These are phyloP conservation scores for Cryptoblepharus egeriae DNA, from an alignment of 2,797 vertebrate genomes.

Conservation along the genomic window DNA sequence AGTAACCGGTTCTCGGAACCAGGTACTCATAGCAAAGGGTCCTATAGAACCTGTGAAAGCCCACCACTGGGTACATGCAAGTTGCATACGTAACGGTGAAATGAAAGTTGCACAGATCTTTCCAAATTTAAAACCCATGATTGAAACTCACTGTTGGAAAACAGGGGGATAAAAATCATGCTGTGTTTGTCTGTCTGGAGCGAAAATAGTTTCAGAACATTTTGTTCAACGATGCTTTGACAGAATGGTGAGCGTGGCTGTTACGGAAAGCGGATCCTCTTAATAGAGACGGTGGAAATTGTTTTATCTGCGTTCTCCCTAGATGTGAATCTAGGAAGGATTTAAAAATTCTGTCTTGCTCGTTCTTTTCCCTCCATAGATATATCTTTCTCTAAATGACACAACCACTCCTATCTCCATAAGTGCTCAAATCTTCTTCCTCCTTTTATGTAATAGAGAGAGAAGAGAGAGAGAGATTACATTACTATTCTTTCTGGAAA, in stretches of 20 bases:
- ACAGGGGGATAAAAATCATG: not conserved
- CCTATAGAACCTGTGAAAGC: too few species aligned
- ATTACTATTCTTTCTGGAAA: not conserved
- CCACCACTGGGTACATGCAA: too few species aligned
- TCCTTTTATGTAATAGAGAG: not conserved
- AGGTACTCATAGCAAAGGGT: too few species aligned
- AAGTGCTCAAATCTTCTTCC: not conserved
- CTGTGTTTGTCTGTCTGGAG: not conserved
- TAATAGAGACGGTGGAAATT: constrained; percentile 10
- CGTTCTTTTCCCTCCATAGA: not conserved
- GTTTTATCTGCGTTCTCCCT: not conserved
- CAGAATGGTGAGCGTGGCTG: not conserved
- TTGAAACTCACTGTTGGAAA: too few species aligned
- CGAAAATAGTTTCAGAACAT: not conserved
- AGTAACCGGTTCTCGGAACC: too few species aligned
- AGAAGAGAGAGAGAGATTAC: not conserved
- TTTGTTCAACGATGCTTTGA: constrained; percentile 15
- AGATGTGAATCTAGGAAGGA: rapidly evolving
- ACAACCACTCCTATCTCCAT: not conserved
- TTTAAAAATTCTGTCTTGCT: not conserved
- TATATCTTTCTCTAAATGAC: not conserved
- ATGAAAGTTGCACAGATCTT: not conserved
- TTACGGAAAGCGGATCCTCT: not conserved
- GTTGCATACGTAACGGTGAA: too few species aligned
- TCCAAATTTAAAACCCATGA: not conserved